Percentiles rank a stretch among this genome's conserved stretches.
phyloP scores from a whole-genome alignment of 2,888 invertebrate species.

The Timema cristinae region DNA sequence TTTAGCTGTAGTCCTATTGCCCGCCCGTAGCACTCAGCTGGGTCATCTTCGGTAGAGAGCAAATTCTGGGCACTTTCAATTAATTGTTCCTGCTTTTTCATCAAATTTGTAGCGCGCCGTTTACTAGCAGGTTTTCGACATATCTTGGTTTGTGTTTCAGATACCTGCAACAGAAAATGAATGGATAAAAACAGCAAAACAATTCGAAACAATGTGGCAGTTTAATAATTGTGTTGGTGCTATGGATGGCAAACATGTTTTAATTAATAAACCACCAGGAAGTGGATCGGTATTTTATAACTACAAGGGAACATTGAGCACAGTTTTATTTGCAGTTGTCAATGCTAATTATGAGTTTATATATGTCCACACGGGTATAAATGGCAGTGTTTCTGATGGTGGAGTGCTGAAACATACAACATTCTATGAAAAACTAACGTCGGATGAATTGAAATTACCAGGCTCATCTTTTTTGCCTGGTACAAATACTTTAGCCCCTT shows the following conservation, averaged over 20 bases:
- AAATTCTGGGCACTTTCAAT: not conserved
- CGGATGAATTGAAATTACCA: constrained; percentile 27
- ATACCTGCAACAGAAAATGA: not conserved
- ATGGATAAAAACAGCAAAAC: not conserved
- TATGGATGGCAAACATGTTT: no score
- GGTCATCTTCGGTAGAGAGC: not conserved
- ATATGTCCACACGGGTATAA: constrained; percentile 7
- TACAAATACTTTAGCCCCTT: constrained; percentile 26
- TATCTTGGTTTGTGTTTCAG: constrained; percentile 8
- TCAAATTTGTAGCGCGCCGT: not conserved
- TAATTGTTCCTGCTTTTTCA: constrained; percentile 1
- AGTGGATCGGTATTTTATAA: no score
- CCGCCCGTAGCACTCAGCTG: not conserved
- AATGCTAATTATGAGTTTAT: no score
- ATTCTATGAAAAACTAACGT: constrained; percentile 25
- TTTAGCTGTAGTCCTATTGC: not conserved
- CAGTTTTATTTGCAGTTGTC: no score
- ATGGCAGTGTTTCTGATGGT: constrained; percentile 10
- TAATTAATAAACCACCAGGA: no score
- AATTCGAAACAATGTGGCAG: constrained; percentile 4
- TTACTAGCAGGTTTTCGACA: not conserved
- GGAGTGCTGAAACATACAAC: constrained; percentile 21
- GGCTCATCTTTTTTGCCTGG: not conserved
- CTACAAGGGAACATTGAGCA: no score
- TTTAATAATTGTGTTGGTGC: no score